These are phyloP conservation scores for Xiphophorus couchianus DNA, from an alignment of 2,113 vertebrate genomes.

Conservation along the genomic window DNA sequence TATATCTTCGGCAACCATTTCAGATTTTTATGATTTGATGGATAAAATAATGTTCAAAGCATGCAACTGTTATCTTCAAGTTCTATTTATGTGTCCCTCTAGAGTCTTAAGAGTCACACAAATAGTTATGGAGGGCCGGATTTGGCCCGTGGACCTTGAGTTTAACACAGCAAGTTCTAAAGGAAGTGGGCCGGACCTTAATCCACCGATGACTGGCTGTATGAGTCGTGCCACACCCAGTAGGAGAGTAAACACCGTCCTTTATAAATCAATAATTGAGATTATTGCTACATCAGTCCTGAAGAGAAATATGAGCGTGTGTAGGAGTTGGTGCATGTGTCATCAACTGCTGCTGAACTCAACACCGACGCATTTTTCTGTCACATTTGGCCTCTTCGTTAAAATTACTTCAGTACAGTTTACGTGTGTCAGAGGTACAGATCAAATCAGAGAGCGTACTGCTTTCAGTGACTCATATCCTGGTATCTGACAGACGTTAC, in stretches of 20 bases:
- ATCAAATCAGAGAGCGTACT: background rate
- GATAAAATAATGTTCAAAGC: no score
- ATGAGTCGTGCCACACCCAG: background rate
- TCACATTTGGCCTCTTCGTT: conserved; percentile 28
- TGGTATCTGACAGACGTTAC: conserved; percentile 23
- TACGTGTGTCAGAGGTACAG: background rate
- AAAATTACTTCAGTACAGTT: background rate
- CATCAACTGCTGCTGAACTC: conserved; percentile 2
- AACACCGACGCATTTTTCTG: background rate
- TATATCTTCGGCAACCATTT: no score
- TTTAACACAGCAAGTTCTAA: background rate
- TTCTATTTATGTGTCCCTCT: no score
- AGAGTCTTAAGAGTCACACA: no score
- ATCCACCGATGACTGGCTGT: background rate
- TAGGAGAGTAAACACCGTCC: background rate
- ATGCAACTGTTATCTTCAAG: no score
- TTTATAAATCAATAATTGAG: background rate
- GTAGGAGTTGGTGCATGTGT: background rate
- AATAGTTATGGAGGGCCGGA: no score
- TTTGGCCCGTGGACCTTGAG: no score
- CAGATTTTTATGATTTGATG: no score
- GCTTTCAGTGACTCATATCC: conserved; percentile 33
- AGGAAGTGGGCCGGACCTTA: background rate
- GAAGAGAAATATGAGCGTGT: background rate
- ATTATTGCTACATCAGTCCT: background rate